Percentiles rank a stretch among this genome's conserved stretches.
Conservation (phyloP, 2,888 invertebrate genomes). For the Yponomeuta cagnagella region DNA sequence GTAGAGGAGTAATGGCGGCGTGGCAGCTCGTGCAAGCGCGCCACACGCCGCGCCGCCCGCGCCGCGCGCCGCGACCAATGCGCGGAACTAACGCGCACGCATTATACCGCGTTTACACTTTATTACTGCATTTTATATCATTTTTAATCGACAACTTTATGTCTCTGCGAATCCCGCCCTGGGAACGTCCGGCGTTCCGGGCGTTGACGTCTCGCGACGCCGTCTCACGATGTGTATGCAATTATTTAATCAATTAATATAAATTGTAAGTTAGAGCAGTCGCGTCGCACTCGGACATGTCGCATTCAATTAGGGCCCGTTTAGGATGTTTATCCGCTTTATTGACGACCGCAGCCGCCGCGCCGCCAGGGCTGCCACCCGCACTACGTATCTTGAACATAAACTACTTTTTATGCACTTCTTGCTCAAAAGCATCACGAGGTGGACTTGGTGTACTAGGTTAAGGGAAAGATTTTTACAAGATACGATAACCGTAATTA, state of each 20-base stretch:
- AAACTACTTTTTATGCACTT: too few species aligned
- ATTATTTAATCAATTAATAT: slow-evolving; percentile 4
- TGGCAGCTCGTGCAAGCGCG: slow-evolving; percentile 32
- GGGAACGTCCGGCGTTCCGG: background rate
- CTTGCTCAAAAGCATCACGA: too few species aligned
- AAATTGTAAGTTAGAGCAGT: slow-evolving; percentile 6
- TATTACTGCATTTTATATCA: slow-evolving; percentile 12
- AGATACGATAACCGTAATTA: too few species aligned
- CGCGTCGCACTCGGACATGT: slow-evolving; percentile 14
- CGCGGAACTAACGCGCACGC: slow-evolving; percentile 43
- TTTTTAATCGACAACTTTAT: slow-evolving; percentile 11
- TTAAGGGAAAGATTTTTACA: too few species aligned
- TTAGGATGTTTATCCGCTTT: slow-evolving; percentile 13
- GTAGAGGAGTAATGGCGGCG: background rate
- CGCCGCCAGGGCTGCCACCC: slow-evolving; percentile 7
- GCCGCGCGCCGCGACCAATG: slow-evolving; percentile 51
- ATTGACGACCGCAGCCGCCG: background rate
- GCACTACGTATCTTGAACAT: background rate
- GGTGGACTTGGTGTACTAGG: too few species aligned
- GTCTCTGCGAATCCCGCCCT: slow-evolving; percentile 5
- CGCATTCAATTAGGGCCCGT: slow-evolving; percentile 24
- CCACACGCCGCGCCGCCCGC: slow-evolving; percentile 33
- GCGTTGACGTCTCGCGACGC: background rate
- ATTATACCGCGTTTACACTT: slow-evolving; percentile 28
- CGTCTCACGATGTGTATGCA: background rate